A percentile compares a stretch with the other conserved stretches of the same genome.
phyloP scores from a whole-genome alignment of 2,888 invertebrate species.

The Lagria hirta region DNA sequence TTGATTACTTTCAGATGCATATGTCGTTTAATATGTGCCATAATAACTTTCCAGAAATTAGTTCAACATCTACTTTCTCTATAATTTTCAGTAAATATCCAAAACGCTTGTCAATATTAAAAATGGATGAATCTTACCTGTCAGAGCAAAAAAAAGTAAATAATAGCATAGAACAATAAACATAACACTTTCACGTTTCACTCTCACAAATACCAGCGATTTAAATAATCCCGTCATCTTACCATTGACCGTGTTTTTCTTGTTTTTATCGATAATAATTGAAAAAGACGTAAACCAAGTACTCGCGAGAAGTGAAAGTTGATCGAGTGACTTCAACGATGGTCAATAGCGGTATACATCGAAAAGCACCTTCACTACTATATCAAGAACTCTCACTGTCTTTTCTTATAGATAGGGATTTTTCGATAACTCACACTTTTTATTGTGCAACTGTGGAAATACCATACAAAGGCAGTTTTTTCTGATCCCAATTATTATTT shows the following conservation, averaged over 20 bases:
- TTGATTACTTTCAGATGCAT: too few relatives aligned
- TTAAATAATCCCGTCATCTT: constrained; percentile 13
- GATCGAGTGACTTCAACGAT: constrained; percentile 24
- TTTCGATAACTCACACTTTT: constrained; percentile 8
- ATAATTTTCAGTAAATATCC: too few relatives aligned
- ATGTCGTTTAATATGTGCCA: too few relatives aligned
- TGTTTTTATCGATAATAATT: constrained; percentile 11
- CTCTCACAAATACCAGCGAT: constrained; percentile 16
- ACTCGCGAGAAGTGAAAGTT: constrained; percentile 34
- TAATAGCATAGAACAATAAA: constrained; percentile 27
- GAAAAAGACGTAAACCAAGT: constrained; percentile 7
- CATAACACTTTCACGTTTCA: constrained; percentile 32
- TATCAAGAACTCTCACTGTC: constrained; percentile 29
- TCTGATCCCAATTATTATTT: too few relatives aligned
- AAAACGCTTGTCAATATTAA: too few relatives aligned
- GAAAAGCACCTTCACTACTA: constrained; percentile 22
- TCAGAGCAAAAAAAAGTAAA: constrained; percentile 27
- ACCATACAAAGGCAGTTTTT: too few relatives aligned
- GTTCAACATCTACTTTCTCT: too few relatives aligned
- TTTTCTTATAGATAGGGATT: constrained; percentile 15
- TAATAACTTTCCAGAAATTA: too few relatives aligned
- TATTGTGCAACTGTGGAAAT: too few relatives aligned
- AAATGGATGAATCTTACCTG: constrained; percentile 25
- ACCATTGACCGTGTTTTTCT: constrained; percentile 17
- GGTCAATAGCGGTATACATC: constrained; percentile 25